Evolutionary conservation across 2,113 vertebrate species (phyloP), one percentile per base, ranked within the genome.

Genomic region (Origma solitaria): DNA sequence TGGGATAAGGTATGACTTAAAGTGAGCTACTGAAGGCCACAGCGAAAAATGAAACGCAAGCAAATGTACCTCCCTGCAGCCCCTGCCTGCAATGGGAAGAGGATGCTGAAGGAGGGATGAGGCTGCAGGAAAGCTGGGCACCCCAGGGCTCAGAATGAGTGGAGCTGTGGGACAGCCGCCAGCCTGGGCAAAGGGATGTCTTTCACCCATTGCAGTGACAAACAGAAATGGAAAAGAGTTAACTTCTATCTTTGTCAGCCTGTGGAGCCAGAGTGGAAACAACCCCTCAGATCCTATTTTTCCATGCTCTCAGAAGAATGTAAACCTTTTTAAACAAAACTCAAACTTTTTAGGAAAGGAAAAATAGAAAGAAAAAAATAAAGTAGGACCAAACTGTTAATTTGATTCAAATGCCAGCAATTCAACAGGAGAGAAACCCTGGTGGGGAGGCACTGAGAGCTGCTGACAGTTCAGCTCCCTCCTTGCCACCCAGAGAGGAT

Each of bases 291-390:
- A 84, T 92, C 62, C 88, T 94, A 72, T 73, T 94, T 94, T 93
- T 81, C 90, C 0, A 0, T 58, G 40, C 68, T 88, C 38, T 68
- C 35, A 83, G 42, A 94, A 88, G 88, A 97, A 96, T 92, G 92
- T 90, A 96, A 96, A 96, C 78, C 40, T 89, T 85, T 64, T 50
- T 28, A 93, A 91, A 93, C 49, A 76, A 86, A 92, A 13, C 33
- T 13, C 38, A 83, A 94, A 82, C 71, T 42, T 77, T 75, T 92
- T 57, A 90, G 68, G n/a, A 33, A 77, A 60, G 33, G 11, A 31
- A 62, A 56, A 78, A 69, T 6, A 42, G 12, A 13, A 35, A 40
- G 7, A 50, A 62, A 87, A 44, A 54, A 56, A 61, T 3, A 30
- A 57, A 9, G 6, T 31, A 47, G 56, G 42, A 28, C 27, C 31